Percentiles rank a stretch among this genome's conserved stretches.
Conservation (phyloP, 2,888 invertebrate genomes). For the Megamerina dolium region DNA sequence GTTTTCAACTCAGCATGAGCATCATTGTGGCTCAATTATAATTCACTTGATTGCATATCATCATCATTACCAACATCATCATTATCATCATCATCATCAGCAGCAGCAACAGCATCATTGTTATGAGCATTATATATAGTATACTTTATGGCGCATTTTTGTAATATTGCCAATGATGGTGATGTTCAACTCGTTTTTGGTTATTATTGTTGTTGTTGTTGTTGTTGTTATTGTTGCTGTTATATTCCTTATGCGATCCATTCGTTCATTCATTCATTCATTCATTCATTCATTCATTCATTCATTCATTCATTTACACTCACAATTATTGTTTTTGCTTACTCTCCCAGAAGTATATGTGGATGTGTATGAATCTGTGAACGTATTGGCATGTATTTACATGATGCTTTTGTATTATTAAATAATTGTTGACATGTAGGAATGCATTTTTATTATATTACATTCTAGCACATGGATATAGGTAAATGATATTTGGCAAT, state of each 20-base stretch:
- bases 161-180: no score
- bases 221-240: neutral
- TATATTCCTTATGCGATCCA: neutral
- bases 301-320: no score
- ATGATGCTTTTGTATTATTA: constrained; percentile 13
- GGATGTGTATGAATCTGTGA: neutral
- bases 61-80: no score
- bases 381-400: neutral
- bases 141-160: neutral
- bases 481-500: no score
- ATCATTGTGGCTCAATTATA: constrained; percentile 11
- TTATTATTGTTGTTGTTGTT: neutral
- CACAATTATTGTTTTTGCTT: no score
- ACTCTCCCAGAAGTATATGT: no score
- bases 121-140: neutral
- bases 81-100: no score
- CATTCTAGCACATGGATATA: no score
- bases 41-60: constrained; percentile 11
- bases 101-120: no score
- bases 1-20: neutral
- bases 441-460: no score
- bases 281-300: neutral
- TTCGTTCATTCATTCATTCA: no score
- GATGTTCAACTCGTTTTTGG: constrained; percentile 5
- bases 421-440: constrained; percentile 16